phyloP scores from a whole-genome alignment of 2,113 vertebrate genomes.

The Lepidothrix coronata region DNA sequence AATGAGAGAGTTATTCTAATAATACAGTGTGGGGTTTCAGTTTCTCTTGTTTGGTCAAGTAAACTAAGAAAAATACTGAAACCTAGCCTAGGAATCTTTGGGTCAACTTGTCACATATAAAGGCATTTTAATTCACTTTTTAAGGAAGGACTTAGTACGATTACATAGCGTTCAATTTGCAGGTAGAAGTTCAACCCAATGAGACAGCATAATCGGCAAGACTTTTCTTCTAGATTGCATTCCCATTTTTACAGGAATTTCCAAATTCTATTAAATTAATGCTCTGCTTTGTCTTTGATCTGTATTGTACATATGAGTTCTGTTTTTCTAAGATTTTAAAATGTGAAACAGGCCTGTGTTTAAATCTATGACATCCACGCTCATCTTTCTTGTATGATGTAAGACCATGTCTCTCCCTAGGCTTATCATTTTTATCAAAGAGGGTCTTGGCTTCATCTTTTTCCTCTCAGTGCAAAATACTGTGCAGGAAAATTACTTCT shows the following conservation, averaged over 20 bases:
- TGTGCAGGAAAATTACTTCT: constrained; percentile 19
- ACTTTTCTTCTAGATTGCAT: not conserved
- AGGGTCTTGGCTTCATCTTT: not conserved
- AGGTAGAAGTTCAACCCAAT: not conserved
- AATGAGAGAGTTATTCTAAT: not conserved
- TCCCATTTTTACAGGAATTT: not conserved
- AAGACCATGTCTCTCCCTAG: not conserved
- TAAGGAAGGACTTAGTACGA: not conserved
- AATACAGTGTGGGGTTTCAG: not conserved
- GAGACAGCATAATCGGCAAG: not conserved
- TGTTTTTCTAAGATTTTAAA: not conserved
- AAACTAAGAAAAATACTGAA: not conserved
- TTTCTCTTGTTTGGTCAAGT: not conserved
- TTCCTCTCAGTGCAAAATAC: not conserved
- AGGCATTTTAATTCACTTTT: not conserved
- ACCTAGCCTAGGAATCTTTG: not conserved
- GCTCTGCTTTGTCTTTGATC: not conserved
- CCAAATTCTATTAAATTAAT: not conserved
- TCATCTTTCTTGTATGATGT: not conserved
- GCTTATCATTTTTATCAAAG: not conserved
- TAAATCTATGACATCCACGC: not conserved
- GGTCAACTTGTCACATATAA: not conserved
- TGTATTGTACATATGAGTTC: not conserved
- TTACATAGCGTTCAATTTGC: not conserved
- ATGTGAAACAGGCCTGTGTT: not conserved